Percentiles rank a stretch among this genome's conserved stretches.
These are phyloP conservation scores for Burhinus bistriatus DNA, from an alignment of 2,113 vertebrate species.

Conservation along the genomic window DNA sequence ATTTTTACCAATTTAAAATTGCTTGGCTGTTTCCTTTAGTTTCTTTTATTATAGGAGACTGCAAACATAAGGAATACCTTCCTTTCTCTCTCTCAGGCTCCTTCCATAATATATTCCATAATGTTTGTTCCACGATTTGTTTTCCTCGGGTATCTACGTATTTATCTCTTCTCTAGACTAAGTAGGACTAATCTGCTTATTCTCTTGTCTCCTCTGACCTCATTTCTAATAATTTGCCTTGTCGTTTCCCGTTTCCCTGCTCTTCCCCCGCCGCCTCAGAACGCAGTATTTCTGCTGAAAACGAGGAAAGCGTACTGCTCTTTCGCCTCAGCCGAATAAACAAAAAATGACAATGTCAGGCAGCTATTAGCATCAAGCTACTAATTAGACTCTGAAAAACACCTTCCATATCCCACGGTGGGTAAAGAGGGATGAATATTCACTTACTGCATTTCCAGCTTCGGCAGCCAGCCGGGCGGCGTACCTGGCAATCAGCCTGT, in stretches of 20 bases:
- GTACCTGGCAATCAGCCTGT: constrained; percentile 91
- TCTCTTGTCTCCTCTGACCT: neutral
- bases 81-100: neutral
- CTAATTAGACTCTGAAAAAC: neutral
- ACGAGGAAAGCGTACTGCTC: neutral
- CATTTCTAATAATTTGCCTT: neutral
- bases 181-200: neutral
- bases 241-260: neutral
- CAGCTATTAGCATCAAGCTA: neutral
- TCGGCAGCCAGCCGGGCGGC: constrained; percentile 92
- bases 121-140: accelerated
- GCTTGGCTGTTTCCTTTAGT: neutral
- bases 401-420: accelerated
- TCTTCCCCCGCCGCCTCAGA: neutral
- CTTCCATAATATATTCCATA: neutral
- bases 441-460: constrained; percentile 86
- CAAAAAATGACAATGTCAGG: accelerated
- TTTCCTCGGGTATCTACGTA: neutral
- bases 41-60: neutral
- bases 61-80: neutral
- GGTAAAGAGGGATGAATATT: neutral
- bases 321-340: neutral
- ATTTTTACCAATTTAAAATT: neutral
- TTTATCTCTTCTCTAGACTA: neutral
- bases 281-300: neutral